These are phyloP conservation scores for Sialis lutaria DNA, from an alignment of 2,888 invertebrate genomes.

Conservation along the genomic window DNA sequence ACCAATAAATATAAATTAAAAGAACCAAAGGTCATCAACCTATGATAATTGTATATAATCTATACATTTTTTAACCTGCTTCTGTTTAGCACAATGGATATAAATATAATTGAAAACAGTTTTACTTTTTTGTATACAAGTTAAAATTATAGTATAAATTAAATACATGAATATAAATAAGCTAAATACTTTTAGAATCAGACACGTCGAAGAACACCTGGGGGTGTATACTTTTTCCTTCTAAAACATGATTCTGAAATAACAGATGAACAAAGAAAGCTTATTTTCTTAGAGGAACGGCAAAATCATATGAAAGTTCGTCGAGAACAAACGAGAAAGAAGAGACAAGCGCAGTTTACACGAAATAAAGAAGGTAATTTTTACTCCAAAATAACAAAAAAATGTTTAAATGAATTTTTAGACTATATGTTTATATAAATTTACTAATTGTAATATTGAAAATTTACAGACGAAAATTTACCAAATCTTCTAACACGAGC, in stretches of 20 bases:
- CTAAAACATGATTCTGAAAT: conserved; percentile 52
- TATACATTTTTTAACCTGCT: too few relatives aligned
- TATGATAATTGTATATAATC: too few relatives aligned
- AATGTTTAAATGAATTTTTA: background rate
- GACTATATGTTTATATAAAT: too few relatives aligned
- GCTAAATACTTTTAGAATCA: conserved; percentile 39
- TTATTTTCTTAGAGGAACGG: conserved; percentile 48
- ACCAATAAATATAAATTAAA: too few relatives aligned
- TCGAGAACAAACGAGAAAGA: background rate
- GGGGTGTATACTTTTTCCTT: conserved; percentile 72
- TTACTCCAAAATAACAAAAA: too few relatives aligned
- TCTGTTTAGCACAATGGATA: background rate
- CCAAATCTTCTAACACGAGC: conserved; percentile 44
- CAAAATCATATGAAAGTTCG: background rate
- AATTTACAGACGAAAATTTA: conserved; percentile 33
- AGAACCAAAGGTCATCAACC: background rate
- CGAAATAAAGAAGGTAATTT: background rate
- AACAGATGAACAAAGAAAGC: conserved; percentile 42
- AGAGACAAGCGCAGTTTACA: background rate
- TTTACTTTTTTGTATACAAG: background rate
- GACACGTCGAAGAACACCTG: conserved; percentile 64
- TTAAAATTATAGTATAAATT: background rate
- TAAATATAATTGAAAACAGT: background rate
- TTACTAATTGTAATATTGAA: too few relatives aligned
- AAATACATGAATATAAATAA: background rate